Percentiles rank a stretch among this genome's conserved stretches.
phyloP scores from a whole-genome alignment of 2,113 vertebrate species.

The Plecotus auritus region DNA sequence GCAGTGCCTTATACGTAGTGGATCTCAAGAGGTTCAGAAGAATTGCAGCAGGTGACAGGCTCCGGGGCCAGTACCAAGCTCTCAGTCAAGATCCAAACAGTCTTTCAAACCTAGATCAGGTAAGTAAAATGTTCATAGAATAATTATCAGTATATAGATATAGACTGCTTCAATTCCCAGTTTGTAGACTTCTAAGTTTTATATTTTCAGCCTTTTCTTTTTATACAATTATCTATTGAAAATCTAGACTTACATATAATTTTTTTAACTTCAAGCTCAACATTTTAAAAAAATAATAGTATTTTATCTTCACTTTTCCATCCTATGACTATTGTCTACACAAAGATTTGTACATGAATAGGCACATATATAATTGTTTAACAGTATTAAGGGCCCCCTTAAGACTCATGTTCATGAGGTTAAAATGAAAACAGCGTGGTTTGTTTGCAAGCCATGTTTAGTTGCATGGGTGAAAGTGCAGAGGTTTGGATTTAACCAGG shows the following conservation, averaged over 20 bases:
- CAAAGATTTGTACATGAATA: not conserved
- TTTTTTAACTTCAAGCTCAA: not conserved
- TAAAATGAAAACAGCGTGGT: not conserved
- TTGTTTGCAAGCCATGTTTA: not conserved
- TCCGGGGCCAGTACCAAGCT: slow-evolving; percentile 95
- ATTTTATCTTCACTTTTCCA: not conserved
- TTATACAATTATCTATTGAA: not conserved
- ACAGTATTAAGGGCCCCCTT: not conserved
- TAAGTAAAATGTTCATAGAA: slow-evolving; percentile 53
- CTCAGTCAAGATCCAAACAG: slow-evolving; percentile 98
- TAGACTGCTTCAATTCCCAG: not conserved
- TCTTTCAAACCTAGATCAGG: slow-evolving; percentile 97
- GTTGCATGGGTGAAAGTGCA: not conserved
- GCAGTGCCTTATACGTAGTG: slow-evolving; percentile 95
- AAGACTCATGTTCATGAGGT: not conserved
- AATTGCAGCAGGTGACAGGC: slow-evolving; percentile 94
- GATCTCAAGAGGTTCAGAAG: slow-evolving; percentile 96
- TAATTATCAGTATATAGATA: not conserved
- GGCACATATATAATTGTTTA: not conserved
- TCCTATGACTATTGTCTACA: not conserved
- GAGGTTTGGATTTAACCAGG: not conserved
- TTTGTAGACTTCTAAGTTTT: not conserved
- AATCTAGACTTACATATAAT: not conserved
- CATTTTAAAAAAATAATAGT: not conserved
- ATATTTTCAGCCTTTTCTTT: not conserved